phyloP scores from a whole-genome alignment of 1,140 invertebrate species.

The Zaprionus taronus region DNA sequence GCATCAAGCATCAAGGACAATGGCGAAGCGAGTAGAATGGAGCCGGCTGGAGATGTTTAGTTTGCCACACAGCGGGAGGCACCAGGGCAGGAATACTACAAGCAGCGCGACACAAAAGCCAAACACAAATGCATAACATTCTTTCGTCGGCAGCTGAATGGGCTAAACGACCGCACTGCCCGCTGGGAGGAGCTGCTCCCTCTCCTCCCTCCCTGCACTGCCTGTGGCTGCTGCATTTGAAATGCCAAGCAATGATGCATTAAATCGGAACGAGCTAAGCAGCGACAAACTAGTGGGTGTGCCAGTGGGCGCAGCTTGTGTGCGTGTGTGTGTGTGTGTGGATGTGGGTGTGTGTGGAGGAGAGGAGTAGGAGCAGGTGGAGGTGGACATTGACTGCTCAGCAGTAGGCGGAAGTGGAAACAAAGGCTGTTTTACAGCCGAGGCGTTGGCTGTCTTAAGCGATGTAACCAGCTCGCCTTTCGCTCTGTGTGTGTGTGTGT shows the following conservation, averaged over 20 bases:
- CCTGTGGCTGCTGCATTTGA: conserved; percentile 54
- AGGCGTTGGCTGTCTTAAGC: conserved; percentile 57
- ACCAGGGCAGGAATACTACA: neutral
- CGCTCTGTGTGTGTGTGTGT: conserved; percentile 27
- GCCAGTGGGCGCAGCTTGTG: conserved; percentile 28
- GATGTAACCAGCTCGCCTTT: conserved; percentile 38
- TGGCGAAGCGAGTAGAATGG: conserved; percentile 40
- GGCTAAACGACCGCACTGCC: conserved; percentile 39
- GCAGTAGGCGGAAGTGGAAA: conserved; percentile 48
- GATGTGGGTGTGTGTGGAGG: too few species aligned
- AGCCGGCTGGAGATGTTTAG: conserved; percentile 42
- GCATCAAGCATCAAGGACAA: conserved; percentile 49
- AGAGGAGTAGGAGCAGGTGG: neutral
- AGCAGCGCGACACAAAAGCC: conserved; percentile 58
- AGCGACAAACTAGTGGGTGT: conserved; percentile 5
- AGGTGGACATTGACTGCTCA: conserved; percentile 18
- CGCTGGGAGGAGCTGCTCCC: neutral
- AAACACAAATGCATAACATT: conserved; percentile 71
- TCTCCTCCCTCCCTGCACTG: neutral
- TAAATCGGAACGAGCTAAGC: conserved; percentile 65
- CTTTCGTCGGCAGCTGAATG: conserved; percentile 33
- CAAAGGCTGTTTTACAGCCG: conserved; percentile 48
- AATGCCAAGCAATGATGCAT: conserved; percentile 74
- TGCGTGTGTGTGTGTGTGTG: conserved; percentile 1
- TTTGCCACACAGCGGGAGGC: conserved; percentile 47